Base-by-base conservation (phyloP, 2,797 vertebrate species). In the Linurgus olivaceus region DNA sequence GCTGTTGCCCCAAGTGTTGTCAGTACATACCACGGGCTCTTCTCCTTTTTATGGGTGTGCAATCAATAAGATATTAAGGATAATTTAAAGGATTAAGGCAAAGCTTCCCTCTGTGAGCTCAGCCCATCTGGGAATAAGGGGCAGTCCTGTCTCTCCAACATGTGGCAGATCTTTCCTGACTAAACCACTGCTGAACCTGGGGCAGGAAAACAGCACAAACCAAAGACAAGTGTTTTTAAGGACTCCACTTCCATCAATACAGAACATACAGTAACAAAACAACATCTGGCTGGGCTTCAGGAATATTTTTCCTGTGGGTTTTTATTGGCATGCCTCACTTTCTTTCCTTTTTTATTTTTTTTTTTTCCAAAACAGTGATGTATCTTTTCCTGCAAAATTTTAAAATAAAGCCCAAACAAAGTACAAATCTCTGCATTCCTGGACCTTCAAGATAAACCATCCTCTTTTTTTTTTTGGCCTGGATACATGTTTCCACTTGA, bases 401-500 rank as follows among this genome's bases (percentile, higher is more conserved):
- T 81, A 90, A 95, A 96, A 93, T 86, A 88, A 94, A 93, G 88
- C 54, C 37, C 51, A 71, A 94, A 86, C 58, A 74, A 80, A 87
- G 51, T 83, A 97, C 47, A 95, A 93, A 95, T 94, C 74, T 77
- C 87, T 16, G 29, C 80, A 90, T 85, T 96, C 91, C 84, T 85
- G 70, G 31, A 68, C 42, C 54, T 95, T 95, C 81, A 85, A 95
- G 92, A 97, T 93, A 96, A 97, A 97, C 86, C 57, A 68, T 71
- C 45, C 42, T 29, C 19, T 93, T 44, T 61, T 59, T 58, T 48
- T 62, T 40, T 93, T 68, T 95, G 86, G 96, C 91, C 59, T 55
- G 67, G 66, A 85, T 93, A 84, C 66, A 79, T 70, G 72, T 96
- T 97, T 97, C 95, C 96, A 95, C 73, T 96, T 82, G 84, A 94